These are phyloP conservation scores for Stenodera caucasica DNA, from an alignment of 2,888 invertebrate species.

Conservation along the genomic window DNA sequence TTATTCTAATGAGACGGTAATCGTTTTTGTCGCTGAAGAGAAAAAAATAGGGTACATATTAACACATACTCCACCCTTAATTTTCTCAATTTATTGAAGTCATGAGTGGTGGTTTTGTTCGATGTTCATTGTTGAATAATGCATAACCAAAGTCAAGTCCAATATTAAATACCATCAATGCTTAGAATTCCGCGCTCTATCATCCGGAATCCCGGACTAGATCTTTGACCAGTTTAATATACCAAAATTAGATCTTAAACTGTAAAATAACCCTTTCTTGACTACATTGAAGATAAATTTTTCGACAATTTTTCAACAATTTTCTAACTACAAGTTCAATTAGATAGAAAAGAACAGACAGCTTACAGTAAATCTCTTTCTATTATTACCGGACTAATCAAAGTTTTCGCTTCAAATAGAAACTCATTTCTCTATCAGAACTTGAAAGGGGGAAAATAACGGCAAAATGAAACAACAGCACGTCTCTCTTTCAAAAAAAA, in stretches of 20 bases:
- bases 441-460: background rate
- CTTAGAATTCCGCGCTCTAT: conserved; percentile 19
- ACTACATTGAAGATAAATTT: background rate
- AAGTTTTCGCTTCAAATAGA: background rate
- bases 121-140: conserved; percentile 37
- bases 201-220: conserved; percentile 14
- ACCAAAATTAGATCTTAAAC: no score
- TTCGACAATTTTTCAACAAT: no score
- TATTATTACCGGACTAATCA: background rate
- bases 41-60: conserved; percentile 29
- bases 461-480: background rate
- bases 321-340: background rate
- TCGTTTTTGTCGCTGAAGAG: background rate
- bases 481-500: background rate
- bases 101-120: conserved; percentile 22
- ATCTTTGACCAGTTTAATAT: background rate
- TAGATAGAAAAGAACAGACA: background rate
- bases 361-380: background rate
- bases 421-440: background rate
- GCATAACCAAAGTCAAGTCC: conserved; percentile 40
- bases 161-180: conserved; percentile 41
- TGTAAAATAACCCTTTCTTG: no score
- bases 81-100: background rate
- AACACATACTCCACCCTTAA: no score
- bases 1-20: background rate